Conservation (phyloP, 2,888 invertebrate genomes). For the Pammene fasciana region DNA sequence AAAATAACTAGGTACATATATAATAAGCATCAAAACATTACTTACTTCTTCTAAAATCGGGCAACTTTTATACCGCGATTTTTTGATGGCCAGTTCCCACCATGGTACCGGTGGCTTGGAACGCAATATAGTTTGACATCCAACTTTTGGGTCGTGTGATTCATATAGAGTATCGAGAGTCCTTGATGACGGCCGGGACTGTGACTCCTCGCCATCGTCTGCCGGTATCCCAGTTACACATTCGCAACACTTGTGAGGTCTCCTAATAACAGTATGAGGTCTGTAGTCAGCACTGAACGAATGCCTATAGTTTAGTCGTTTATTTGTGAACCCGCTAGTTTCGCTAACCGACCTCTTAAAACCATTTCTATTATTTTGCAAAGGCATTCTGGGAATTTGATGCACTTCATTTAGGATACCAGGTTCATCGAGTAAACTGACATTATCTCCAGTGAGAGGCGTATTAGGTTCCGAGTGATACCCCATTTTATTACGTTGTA, state of each 20-base stretch:
- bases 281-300: constrained; percentile 77
- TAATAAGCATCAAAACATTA: constrained; percentile 31
- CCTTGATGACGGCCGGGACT: constrained; percentile 69
- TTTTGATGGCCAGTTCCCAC: constrained; percentile 94
- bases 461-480: constrained; percentile 81
- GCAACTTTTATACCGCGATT: constrained; percentile 91
- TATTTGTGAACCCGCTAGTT: constrained; percentile 72
- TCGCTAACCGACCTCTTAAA: constrained; percentile 78
- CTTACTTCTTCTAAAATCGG: constrained; percentile 88
- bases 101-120: constrained; percentile 90
- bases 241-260: constrained; percentile 79
- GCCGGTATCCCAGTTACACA: constrained; percentile 77
- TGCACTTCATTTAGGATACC: constrained; percentile 72
- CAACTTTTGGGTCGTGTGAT: constrained; percentile 86
- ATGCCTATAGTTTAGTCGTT: constrained; percentile 77
- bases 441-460: constrained; percentile 67
- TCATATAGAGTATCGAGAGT: constrained; percentile 78
- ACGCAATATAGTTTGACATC: constrained; percentile 86
- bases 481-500: constrained; percentile 74
- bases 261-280: constrained; percentile 62
- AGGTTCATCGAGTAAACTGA: constrained; percentile 64
- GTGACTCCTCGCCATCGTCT: constrained; percentile 63
- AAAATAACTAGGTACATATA: background rate
- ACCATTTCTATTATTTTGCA: constrained; percentile 74
- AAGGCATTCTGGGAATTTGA: constrained; percentile 75